These are phyloP conservation scores for Crocuta crocuta DNA, from an alignment of 2,113 vertebrate genomes.

Conservation along the genomic window DNA sequence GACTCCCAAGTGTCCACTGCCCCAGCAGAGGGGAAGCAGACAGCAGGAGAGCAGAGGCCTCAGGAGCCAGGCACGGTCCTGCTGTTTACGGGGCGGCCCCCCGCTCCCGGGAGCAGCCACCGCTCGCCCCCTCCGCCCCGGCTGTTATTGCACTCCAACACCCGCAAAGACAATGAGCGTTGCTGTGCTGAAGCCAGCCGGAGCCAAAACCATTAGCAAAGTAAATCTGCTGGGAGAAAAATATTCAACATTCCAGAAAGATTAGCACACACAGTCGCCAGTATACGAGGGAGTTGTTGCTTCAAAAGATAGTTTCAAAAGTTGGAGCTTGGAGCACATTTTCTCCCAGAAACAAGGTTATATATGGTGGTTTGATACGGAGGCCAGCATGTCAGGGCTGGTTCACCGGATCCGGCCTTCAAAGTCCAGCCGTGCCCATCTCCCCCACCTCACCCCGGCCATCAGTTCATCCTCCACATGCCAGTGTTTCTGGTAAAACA, in stretches of 20 bases:
- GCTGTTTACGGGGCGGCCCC: background rate
- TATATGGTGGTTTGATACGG: conserved; percentile 69
- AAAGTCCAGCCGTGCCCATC: background rate
- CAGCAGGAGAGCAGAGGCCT: background rate
- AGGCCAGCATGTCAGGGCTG: background rate
- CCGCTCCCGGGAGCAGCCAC: background rate
- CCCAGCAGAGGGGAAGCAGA: background rate
- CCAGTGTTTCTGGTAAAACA: background rate
- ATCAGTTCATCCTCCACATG: background rate
- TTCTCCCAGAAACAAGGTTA: conserved; percentile 77
- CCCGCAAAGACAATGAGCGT: conserved; percentile 72
- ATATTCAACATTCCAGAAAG: conserved; percentile 81
- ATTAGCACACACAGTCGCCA: conserved; percentile 76
- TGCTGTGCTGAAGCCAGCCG: conserved; percentile 62
- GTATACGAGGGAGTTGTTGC: conserved; percentile 47
- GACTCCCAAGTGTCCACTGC: background rate
- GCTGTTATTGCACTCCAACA: conserved; percentile 59
- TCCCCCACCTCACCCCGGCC: background rate
- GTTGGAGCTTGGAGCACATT: conserved; percentile 57
- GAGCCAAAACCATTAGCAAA: conserved; percentile 79
- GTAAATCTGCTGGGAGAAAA: conserved; percentile 72
- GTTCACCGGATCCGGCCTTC: background rate
- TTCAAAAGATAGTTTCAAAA: conserved; percentile 75
- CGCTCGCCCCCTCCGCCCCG: background rate
- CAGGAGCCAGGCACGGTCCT: background rate